phyloP scores from a whole-genome alignment of 2,113 vertebrate genomes.

The Myiopsitta monachus region DNA sequence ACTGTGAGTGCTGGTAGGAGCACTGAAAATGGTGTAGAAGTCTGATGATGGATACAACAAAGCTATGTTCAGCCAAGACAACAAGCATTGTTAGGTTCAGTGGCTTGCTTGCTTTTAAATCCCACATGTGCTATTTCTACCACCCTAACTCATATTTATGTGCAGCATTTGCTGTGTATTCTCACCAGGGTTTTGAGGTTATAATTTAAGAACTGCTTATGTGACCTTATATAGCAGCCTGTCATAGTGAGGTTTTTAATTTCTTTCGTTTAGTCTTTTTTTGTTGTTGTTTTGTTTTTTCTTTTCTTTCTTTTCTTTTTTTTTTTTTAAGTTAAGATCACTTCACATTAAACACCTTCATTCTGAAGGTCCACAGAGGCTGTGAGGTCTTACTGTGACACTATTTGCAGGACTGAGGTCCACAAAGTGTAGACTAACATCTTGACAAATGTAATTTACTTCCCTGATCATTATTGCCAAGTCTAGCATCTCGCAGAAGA shows the following conservation, averaged over 20 bases:
- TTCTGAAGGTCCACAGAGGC: neutral
- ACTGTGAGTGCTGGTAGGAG: neutral
- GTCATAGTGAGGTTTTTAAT: neutral
- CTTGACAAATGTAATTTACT: rapidly evolving
- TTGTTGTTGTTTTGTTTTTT: neutral
- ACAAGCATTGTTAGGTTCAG: neutral
- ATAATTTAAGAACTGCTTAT: neutral
- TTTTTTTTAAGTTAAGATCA: neutral
- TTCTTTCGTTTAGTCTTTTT: neutral
- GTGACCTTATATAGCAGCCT: neutral
- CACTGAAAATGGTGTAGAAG: neutral
- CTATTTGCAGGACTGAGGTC: neutral
- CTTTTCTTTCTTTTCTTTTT: neutral
- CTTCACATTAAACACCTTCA: neutral
- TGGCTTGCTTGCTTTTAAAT: neutral
- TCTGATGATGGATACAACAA: neutral
- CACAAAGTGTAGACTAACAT: neutral
- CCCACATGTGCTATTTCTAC: neutral
- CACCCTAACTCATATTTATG: neutral
- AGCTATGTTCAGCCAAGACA: neutral
- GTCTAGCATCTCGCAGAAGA: neutral
- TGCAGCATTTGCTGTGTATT: neutral
- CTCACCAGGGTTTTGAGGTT: neutral
- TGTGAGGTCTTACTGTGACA: neutral
- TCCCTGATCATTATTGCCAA: neutral